These are phyloP conservation scores for Clarias gariepinus DNA, from an alignment of 2,113 vertebrate genomes.

Conservation along the genomic window DNA sequence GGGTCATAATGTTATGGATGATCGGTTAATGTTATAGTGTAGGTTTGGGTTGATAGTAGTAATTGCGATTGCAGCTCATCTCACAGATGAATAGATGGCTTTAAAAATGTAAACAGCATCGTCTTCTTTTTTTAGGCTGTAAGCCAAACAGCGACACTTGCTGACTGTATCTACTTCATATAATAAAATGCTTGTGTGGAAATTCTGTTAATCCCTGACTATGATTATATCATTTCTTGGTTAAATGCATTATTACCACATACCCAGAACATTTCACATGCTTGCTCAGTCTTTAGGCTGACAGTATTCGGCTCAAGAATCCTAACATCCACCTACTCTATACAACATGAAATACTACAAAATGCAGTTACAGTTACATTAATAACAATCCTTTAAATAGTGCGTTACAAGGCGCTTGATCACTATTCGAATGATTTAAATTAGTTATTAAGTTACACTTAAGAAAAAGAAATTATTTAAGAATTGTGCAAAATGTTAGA, in stretches of 20 bases:
- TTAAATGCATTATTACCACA: not conserved
- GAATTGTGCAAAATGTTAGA: not conserved
- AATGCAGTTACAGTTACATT: not conserved
- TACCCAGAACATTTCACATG: not conserved
- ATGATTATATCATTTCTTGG: not conserved
- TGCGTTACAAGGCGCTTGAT: not conserved
- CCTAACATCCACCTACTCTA: not conserved
- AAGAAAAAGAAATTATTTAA: not conserved
- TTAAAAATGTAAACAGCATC: not conserved
- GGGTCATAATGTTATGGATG: no score
- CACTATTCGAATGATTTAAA: not conserved
- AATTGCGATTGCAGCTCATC: not conserved
- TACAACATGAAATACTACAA: not conserved
- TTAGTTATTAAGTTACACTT: constrained; percentile 13
- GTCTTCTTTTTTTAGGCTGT: not conserved
- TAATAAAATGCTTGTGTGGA: not conserved
- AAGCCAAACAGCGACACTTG: not conserved
- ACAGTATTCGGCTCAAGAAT: not conserved
- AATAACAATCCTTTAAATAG: not conserved
- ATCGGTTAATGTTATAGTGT: no score
- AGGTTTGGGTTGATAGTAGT: not conserved
- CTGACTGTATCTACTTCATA: not conserved
- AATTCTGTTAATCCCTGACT: not conserved
- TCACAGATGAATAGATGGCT: not conserved
- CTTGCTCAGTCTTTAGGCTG: not conserved